Evolutionary conservation across 2,797 vertebrate species (phyloP), one percentile per base, ranked within the genome.

Genomic region (Brachyrhaphis roseni): DNA sequence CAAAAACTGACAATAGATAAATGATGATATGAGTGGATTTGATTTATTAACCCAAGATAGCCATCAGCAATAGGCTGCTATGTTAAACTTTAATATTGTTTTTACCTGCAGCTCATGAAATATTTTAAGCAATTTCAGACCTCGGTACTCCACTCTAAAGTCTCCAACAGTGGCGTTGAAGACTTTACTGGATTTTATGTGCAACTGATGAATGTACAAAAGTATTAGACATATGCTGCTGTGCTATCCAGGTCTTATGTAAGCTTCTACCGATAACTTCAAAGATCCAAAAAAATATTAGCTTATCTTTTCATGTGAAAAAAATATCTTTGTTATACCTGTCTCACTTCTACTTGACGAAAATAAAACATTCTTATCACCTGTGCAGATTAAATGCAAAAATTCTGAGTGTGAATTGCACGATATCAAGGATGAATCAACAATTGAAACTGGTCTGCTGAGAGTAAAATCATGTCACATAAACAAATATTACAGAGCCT

Each of bases 401-500:
- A n/a, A 39, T 45, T 53, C 39, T 6, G 1, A 13, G 23, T 45
- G 11, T n/a, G 5, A 70, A 70, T 70, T 70, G 39, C 12, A 15
- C 8, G 1, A 41, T n/a, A 57, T 41, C 8, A 20, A 23, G 18
- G 62, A 13, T 41, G 16, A 36, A 43, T 71, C 18, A 12, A 73
- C 59, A 47, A 43, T 47, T 23, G 28, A n/a, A 62, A 78, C 18
- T 62, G 16, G 36, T 18, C 10, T 53, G n/a, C 41, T 74, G 41
- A 39, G 18, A 83, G 46, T 73, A 8, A 82, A 39, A 77, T 49
- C 28, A 84, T 71, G 28, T 75, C 84, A 82, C 31, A 76, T 78
- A 62, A n/a, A 76, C 78, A 73, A 88, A 90, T 80, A 80, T 77
- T 80, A 81, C 46, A 78, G 53, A 86, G 91, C 86, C 90, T 90